Base-by-base conservation (phyloP, 2,888 invertebrate genomes). In the Trachelus troglodyta region DNA sequence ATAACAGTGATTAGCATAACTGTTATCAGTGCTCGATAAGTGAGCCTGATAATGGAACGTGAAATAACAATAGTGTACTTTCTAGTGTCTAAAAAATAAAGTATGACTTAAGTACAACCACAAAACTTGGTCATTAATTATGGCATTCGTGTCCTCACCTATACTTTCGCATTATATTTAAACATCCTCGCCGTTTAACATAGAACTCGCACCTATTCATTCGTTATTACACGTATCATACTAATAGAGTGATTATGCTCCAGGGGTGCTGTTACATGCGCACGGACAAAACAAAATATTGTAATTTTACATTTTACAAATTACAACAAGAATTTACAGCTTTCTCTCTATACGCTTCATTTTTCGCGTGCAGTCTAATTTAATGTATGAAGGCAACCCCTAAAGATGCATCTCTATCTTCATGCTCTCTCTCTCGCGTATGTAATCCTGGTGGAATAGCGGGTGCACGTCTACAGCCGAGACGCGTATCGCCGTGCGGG, bases 31-130 rank as follows among this genome's bases (percentile, higher is more conserved):
- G 71, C 31, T 77, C 78, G 81, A 80, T 83, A 83, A 84, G 77
- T 83, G 79, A 81, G 79, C 84, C 83, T 82, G 81, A 86, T 81
- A 83, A 81, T 84, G 85, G 84, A 86, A 86, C 82, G 85, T 81
- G 77, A 79, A 80, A 74, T 79, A 80, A 80, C 79, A 75, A 73
- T 76, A 76, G 78, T 79, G 81, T 77, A 81, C 77, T 75, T 76
- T 73, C 78, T 79, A 81, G 76, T 80, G 80, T 81, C 85, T 89
- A 89, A 83, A 79, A 85, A 86, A 81, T 87, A 88, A 81, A 84
- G 86, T 90, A 91, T 91, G 91, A 91, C 91, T 91, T 91, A 91
- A 91, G 89, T 91, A 91, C 89, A 91, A 91, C 91, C 90, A 91
- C 88, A 89, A 90, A 12, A 76, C 87, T 91, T 91, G 90, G 90